Base-by-base conservation (phyloP, 2,888 invertebrate genomes). In the Protophormia terraenovae region DNA sequence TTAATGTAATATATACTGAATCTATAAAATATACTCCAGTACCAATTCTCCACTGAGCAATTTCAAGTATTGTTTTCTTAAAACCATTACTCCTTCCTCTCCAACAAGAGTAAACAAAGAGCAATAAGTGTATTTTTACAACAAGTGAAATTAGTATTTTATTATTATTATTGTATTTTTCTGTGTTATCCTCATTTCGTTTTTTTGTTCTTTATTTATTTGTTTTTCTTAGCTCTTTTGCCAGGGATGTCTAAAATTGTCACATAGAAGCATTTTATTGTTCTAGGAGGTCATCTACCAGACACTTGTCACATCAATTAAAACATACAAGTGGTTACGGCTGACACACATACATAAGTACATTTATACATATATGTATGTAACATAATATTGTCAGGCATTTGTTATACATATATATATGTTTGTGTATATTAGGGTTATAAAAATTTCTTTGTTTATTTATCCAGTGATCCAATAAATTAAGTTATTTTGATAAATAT, bases 301-400 rank as follows among this genome's bases (percentile, higher is more conserved):
- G 90, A 90, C 91, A 90, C 90, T 90, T 90, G 90, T 90, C 90
- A 90, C 91, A 90, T 90, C 91, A 90, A 90, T 90, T 90, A 90
- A 89, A 89, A 86, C 72, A 73, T 60, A 81, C 84, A 84, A 84
- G 72, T 84, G 81, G 77, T 73, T 84, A 35, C 71, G 66, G 72
- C 55, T 50, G 16, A 71, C 53, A 60, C 41, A 41, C 41, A 32
- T 55, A 32, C 66, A 50, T 16, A 50, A 10, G 27, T 29, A 29
- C 71, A 19, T 19, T 24, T 29, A n/a, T n/a, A 7, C 55, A 29
- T 55, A 4, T 16, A 47, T 45, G 32, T 45, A n/a, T 19, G n/a
- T 7, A 16, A 0, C 16, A 47, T 8, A 47, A 7, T n/a, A n/a
- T n/a, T n/a, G n/a, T n/a, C n/a, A n/a, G n/a, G n/a, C n/a, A n/a